phyloP scores from a whole-genome alignment of 2,797 vertebrate species.

The Xenops minutus region DNA sequence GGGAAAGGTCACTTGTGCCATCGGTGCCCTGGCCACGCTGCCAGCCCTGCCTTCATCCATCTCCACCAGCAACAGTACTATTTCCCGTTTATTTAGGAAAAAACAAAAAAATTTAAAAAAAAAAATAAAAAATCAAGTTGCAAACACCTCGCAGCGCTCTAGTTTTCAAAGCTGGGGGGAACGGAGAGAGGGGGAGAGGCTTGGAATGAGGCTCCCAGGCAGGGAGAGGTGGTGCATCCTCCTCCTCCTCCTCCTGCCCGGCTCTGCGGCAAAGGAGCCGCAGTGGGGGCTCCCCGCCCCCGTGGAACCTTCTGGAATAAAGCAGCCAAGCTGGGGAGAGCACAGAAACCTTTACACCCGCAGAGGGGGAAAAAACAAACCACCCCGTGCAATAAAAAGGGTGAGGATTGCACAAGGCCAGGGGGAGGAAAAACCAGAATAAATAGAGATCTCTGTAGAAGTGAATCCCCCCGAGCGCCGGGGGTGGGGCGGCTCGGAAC shows the following conservation, averaged over 20 bases:
- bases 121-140: neutral
- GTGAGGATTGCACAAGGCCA: neutral
- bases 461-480: neutral
- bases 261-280: conserved; percentile 54
- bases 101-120: no score
- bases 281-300: conserved; percentile 34
- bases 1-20: conserved; percentile 42
- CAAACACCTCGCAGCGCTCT: conserved; percentile 14
- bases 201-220: neutral
- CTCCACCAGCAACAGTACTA: neutral
- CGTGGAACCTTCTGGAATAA: conserved; percentile 60
- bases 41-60: conserved; percentile 22
- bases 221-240: conserved; percentile 23
- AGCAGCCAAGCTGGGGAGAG: neutral
- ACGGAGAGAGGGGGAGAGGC: neutral
- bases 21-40: neutral
- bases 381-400: neutral
- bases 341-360: neutral
- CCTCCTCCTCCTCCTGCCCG: neutral
- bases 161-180: neutral
- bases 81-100: neutral
- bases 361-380: neutral
- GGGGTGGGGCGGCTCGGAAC: neutral
- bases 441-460: neutral
- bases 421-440: neutral